Percentiles rank a stretch among this genome's conserved stretches.
These are phyloP conservation scores for Drosophila pseudotakahashii DNA, from an alignment of 2,888 invertebrate species.

Conservation along the genomic window DNA sequence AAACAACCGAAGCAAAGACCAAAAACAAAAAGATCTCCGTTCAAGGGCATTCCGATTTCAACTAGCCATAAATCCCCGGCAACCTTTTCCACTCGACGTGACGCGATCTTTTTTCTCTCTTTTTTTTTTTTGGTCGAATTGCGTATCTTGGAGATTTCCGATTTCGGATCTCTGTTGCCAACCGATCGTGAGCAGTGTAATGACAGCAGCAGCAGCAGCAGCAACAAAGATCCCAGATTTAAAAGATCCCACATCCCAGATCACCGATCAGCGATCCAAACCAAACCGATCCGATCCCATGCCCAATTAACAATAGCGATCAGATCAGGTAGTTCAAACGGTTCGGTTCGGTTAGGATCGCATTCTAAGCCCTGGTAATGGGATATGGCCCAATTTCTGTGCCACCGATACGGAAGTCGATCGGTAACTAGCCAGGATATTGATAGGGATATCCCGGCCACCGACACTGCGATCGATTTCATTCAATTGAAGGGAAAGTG, in stretches of 20 bases:
- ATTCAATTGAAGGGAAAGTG: slow-evolving; percentile 14
- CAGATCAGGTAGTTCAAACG: slow-evolving; percentile 31
- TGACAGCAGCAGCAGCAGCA: slow-evolving; percentile 7
- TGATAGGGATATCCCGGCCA: slow-evolving; percentile 30
- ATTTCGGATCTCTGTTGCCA: slow-evolving; percentile 34
- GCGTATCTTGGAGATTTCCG: slow-evolving; percentile 34
- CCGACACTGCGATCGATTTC: slow-evolving; percentile 27
- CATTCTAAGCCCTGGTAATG: slow-evolving; percentile 42
- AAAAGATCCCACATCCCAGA: not conserved
- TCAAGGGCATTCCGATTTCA: slow-evolving; percentile 56
- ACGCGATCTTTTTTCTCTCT: slow-evolving; percentile 24
- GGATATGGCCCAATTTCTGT: slow-evolving; percentile 22
- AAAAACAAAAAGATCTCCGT: slow-evolving; percentile 22
- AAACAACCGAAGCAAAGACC: slow-evolving; percentile 20
- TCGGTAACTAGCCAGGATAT: slow-evolving; percentile 35
- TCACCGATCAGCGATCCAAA: not conserved
- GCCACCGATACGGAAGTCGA: slow-evolving; percentile 35
- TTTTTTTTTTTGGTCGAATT: slow-evolving; percentile 7
- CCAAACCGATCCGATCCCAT: not conserved
- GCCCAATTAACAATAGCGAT: slow-evolving; percentile 30
- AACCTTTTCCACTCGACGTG: slow-evolving; percentile 45
- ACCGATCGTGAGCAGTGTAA: slow-evolving; percentile 28
- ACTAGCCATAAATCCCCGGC: slow-evolving; percentile 44
- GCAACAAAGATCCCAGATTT: slow-evolving; percentile 8
- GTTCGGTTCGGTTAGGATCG: not conserved